Conservation (phyloP, 2,113 vertebrate species). For the Solea senegalensis region DNA sequence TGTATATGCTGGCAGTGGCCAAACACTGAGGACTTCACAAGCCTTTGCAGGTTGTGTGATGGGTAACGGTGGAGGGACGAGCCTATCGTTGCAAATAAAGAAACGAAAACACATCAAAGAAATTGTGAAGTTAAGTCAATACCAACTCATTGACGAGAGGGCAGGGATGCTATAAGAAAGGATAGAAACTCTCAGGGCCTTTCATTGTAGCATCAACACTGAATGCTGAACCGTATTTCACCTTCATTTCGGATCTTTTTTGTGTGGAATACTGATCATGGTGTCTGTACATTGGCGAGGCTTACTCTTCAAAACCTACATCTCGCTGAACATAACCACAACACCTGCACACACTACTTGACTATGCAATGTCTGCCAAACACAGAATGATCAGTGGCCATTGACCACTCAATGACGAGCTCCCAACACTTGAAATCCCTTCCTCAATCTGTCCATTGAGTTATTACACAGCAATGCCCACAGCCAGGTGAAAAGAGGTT, state of each 20-base stretch:
- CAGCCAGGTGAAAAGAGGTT: slow-evolving; percentile 33
- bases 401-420: slow-evolving; percentile 53
- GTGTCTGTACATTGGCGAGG: slow-evolving; percentile 30
- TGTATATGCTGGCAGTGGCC: slow-evolving; percentile 36
- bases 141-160: slow-evolving; percentile 17
- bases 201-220: slow-evolving; percentile 50
- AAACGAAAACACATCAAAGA: slow-evolving; percentile 61
- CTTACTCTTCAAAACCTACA: slow-evolving; percentile 24
- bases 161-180: slow-evolving; percentile 33
- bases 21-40: slow-evolving; percentile 48
- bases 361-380: slow-evolving; percentile 37
- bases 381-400: slow-evolving; percentile 39
- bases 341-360: slow-evolving; percentile 38
- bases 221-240: slow-evolving; percentile 47
- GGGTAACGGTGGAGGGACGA: slow-evolving; percentile 9
- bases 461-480: slow-evolving; percentile 46
- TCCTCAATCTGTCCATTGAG: slow-evolving; percentile 23
- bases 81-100: slow-evolving; percentile 38
- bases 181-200: slow-evolving; percentile 28
- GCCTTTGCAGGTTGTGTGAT: slow-evolving; percentile 22
- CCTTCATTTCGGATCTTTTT: slow-evolving; percentile 49
- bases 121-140: slow-evolving; percentile 30
- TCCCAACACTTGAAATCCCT: slow-evolving; percentile 40
- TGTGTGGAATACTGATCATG: slow-evolving; percentile 57
- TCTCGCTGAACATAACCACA: slow-evolving; percentile 18